Base-by-base conservation (phyloP, 2,888 invertebrate species). In the Octodonta nipae region DNA sequence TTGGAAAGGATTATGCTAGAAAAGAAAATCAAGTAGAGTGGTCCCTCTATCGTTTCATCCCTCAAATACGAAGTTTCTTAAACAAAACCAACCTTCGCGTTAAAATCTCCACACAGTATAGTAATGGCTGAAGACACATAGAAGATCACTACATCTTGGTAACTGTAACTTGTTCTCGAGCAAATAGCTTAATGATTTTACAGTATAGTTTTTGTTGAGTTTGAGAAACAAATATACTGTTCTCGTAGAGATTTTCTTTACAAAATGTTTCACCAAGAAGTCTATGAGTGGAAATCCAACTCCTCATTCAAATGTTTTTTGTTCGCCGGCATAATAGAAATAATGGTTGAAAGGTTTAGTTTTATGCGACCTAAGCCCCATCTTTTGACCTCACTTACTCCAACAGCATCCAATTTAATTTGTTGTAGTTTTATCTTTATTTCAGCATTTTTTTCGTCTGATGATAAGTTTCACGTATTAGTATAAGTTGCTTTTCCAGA, bases 161-260 rank as follows among this genome's bases (percentile, higher is more conserved):
- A 20, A n/a, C 7, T 20, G n/a, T 20, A 20, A 20, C 20, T 20
- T 20, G n/a, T 20, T 20, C n/a, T n/a, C 7, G 20, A 7, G 20
- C 20, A 20, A 7, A 20, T 20, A 20, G 7, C 20, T 20, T 6
- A 7, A 20, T 20, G 20, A 20, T 20, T 20, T 20, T 20, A 20
- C 20, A 20, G 20, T n/a, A 20, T 20, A 20, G 7, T 6, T 20
- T 20, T 20, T 20, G 20, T 20, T 20, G n/a, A n/a, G 20, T 20
- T 20, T 20, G n/a, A 20, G 20, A n/a, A 20, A 7, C n/a, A 20
- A 20, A 20, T 20, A 7, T 20, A 20, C 20, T 20, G n/a, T n/a
- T 20, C 20, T 20, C n/a, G 20, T n/a, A 20, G 20, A 20, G 20
- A 20, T 20, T 20, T 20, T 20, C 20, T 20, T 20, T 20, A 20